Evolutionary conservation across 2,113 vertebrate genomes (phyloP).

Genomic region (Pedionomus torquatus): DNA sequence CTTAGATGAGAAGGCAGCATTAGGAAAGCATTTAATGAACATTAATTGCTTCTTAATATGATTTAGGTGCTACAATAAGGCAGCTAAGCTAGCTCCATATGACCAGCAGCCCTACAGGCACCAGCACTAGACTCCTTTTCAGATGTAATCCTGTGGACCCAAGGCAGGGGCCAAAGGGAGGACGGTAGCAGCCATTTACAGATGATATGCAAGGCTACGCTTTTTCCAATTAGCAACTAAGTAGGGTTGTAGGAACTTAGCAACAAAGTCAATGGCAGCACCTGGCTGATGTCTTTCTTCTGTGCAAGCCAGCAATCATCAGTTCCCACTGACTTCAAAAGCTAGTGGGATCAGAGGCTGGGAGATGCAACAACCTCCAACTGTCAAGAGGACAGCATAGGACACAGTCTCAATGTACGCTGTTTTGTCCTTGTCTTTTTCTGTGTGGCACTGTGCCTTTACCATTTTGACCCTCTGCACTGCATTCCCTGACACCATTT

Average conservation of each 20-base stretch:
- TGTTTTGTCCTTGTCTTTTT: background rate
- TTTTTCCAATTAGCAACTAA: slow-evolving; percentile 35
- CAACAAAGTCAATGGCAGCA: slow-evolving; percentile 43
- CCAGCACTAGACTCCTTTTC: background rate
- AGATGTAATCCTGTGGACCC: background rate
- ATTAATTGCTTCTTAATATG: slow-evolving; percentile 62
- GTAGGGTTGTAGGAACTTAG: background rate
- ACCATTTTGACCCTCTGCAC: background rate
- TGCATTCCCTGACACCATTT: background rate
- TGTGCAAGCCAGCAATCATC: slow-evolving; percentile 27
- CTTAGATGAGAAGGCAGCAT: slow-evolving; percentile 32
- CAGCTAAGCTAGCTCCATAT: background rate
- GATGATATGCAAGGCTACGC: background rate
- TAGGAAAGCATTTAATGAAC: slow-evolving; percentile 50
- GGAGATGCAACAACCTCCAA: slow-evolving; percentile 4
- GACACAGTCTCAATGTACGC: background rate
- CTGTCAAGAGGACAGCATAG: background rate
- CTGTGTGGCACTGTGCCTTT: background rate
- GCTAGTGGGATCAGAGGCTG: background rate
- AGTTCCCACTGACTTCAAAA: slow-evolving; percentile 26
- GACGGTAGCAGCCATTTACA: background rate
- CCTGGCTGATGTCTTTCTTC: slow-evolving; percentile 47
- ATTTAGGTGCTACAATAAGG: slow-evolving; percentile 54
- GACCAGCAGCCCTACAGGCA: slow-evolving; percentile 14
- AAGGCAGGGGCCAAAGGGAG: background rate